Base-by-base conservation (phyloP, 53 echinoderm and acorn worm species). In the Actinopyga echinites region DNA sequence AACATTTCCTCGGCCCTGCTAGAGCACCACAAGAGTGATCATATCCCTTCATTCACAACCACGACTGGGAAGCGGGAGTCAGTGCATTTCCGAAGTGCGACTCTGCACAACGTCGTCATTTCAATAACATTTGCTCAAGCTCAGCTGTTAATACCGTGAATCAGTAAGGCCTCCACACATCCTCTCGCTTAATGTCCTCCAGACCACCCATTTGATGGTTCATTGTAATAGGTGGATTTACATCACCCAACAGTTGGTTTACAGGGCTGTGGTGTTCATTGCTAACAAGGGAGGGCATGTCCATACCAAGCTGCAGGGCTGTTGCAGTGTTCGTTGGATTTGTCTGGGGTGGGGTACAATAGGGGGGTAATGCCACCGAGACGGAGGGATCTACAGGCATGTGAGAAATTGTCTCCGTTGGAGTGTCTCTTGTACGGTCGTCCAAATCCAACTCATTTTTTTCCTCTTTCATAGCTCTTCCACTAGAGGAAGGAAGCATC, bases 151-250 rank as follows among this genome's bases (percentile, higher is more conserved):
- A 49, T 15, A n/a, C n/a, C n/a, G 49, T 49, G 8, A 17, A 24
- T 91, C 89, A 97, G 55, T 97, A 94, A 13, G 94, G 99, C 61
- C 99, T 83, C 99, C 99, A 97, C 8, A 97, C 99, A 42, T 97
- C 99, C 71, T 93, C 99, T 87, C 94, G 90, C 55, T 94, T 82
- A 1, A 84, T 80, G 69, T 97, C 99, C 22, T 92, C 92, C 0
- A 90, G 83, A 2, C 80, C 73, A 40, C 84, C 87, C 28, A 83
- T 29, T 22, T 58, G 87, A 59, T 83, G 86, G n/a, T 38, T 80
- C 91, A 87, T 52, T 15, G 87, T 85, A 10, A 87, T 83, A 24
- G 86, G 81, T 52, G 87, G 85, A 65, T 79, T 90, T 83, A 90
- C 89, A 43, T 89, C 86, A 24, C 89, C 87, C 26, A 91, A 35